A percentile compares a stretch with the other conserved stretches of the same genome.
These are phyloP conservation scores for Eustalomyia histrio DNA, from an alignment of 2,888 invertebrate genomes.

Conservation along the genomic window DNA sequence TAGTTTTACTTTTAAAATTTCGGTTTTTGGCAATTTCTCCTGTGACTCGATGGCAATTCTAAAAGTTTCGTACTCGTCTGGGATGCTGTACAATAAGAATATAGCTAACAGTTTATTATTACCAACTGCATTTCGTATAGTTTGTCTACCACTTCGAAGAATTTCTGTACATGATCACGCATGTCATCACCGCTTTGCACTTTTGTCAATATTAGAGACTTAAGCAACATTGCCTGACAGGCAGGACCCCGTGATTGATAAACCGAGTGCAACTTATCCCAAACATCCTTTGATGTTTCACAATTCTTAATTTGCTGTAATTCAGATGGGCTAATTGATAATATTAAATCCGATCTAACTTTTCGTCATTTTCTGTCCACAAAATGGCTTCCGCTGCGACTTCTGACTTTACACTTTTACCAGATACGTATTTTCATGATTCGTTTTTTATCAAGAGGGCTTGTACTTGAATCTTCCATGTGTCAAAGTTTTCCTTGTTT, in stretches of 20 bases:
- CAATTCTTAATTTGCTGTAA: constrained; percentile 49
- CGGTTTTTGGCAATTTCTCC: constrained; percentile 28
- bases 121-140: constrained; percentile 26
- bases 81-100: too few relatives aligned
- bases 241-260: constrained; percentile 47
- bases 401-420: constrained; percentile 12
- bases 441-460: constrained; percentile 27
- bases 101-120: too few relatives aligned
- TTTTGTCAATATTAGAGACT: constrained; percentile 48
- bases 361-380: constrained; percentile 36
- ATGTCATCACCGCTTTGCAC: constrained; percentile 52
- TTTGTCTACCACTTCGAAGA: constrained; percentile 52
- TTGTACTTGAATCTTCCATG: constrained; percentile 44
- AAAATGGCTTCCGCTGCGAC: neutral
- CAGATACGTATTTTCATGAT: constrained; percentile 35
- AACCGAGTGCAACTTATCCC: neutral
- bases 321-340: constrained; percentile 43
- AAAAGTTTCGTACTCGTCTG: too few relatives aligned
- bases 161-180: constrained; percentile 28
- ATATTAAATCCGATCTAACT: constrained; percentile 42
- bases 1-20: neutral
- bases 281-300: constrained; percentile 39
- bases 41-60: constrained; percentile 49
- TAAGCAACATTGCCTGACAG: constrained; percentile 45
- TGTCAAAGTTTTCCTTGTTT: constrained; percentile 34